Conservation (phyloP, 2,888 invertebrate species). For the Cheilosia variabilis region DNA sequence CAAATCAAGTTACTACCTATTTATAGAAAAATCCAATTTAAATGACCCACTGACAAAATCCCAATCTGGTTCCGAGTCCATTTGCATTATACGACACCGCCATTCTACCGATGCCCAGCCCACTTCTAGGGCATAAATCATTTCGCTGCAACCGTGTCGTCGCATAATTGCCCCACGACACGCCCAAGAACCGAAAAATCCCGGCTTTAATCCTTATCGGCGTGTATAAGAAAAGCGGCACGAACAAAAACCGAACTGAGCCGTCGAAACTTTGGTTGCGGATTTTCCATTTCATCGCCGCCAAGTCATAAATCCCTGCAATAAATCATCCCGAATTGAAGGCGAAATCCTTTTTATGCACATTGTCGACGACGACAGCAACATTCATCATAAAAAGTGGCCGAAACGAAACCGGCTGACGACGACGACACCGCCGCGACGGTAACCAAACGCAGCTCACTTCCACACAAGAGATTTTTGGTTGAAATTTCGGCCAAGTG, state of each 20-base stretch:
- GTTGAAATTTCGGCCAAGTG: not conserved
- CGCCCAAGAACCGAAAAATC: conserved; percentile 51
- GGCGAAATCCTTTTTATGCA: conserved; percentile 49
- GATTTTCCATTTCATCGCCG: conserved; percentile 71
- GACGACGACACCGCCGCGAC: not conserved
- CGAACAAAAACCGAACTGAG: conserved; percentile 5
- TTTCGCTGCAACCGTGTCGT: conserved; percentile 37
- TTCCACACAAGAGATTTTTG: not conserved
- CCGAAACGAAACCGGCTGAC: conserved; percentile 23
- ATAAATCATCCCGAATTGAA: conserved; percentile 69
- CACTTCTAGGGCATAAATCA: conserved; percentile 53
- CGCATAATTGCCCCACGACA: conserved; percentile 53
- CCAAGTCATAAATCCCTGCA: conserved; percentile 71
- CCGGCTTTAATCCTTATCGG: conserved; percentile 51
- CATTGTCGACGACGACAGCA: conserved; percentile 8
- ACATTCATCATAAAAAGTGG: conserved; percentile 54
- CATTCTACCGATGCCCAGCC: not conserved
- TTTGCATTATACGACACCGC: conserved; percentile 11
- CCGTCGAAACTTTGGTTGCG: conserved; percentile 53
- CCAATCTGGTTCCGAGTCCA: conserved; percentile 40
- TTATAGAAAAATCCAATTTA: conserved; percentile 57
- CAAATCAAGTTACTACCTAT: not conserved
- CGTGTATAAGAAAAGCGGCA: conserved; percentile 38
- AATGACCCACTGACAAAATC: conserved; percentile 62
- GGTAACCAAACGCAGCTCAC: not conserved